Conservation (phyloP, 1,140 invertebrate species). For the Hormaphis cornu region DNA sequence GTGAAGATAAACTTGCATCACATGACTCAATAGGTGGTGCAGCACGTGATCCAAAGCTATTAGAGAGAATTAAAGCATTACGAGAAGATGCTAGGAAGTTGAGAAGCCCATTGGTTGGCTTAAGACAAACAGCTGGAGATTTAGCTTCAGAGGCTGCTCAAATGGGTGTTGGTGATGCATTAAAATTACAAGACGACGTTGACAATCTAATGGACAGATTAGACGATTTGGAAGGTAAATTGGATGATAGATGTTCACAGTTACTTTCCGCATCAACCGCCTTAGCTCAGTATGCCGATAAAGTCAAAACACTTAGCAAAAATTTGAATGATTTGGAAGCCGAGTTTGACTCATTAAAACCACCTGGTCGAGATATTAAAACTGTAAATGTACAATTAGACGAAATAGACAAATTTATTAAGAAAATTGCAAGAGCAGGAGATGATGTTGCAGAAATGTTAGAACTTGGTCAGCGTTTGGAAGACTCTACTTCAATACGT, state of each 20-base stretch:
- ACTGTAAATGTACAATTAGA: conserved; percentile 74
- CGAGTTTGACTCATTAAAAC: conserved; percentile 72
- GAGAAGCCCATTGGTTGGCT: conserved; percentile 63
- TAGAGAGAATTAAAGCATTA: conserved; percentile 69
- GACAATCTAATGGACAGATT: conserved; percentile 67
- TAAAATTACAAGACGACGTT: conserved; percentile 60
- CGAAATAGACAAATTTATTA: conserved; percentile 60
- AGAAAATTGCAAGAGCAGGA: conserved; percentile 55
- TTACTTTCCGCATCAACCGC: conserved; percentile 79
- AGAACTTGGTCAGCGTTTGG: conserved; percentile 62
- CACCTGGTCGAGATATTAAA: conserved; percentile 76
- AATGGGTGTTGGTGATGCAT: conserved; percentile 44
- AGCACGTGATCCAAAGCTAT: conserved; percentile 67
- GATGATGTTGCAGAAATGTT: conserved; percentile 62
- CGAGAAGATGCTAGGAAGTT: conserved; percentile 64
- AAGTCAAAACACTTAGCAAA: conserved; percentile 64
- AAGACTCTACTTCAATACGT: conserved; percentile 63
- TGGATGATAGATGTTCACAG: conserved; percentile 68
- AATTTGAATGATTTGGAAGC: conserved; percentile 71
- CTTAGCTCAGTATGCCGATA: conserved; percentile 75
- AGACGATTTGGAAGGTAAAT: conserved; percentile 61
- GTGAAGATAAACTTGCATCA: conserved; percentile 75
- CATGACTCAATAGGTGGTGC: conserved; percentile 70
- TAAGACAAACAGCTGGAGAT: conserved; percentile 60
- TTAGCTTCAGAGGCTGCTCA: conserved; percentile 60